Conservation (phyloP, 1,140 invertebrate genomes). For the Proales similis region DNA sequence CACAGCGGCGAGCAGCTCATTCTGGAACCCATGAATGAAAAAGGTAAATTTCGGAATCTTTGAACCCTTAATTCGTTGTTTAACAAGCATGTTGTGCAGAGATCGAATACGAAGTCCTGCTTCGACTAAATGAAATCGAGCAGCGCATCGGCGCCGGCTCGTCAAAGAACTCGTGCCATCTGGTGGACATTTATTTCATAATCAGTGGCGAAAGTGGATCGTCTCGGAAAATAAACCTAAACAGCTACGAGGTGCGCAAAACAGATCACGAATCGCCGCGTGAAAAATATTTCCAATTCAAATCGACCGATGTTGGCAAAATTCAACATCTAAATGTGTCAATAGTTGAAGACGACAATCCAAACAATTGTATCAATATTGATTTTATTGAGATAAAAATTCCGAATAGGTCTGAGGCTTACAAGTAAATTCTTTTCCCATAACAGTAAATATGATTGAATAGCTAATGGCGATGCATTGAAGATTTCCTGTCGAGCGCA, state of each 20-base stretch:
- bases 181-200: constrained; percentile 24
- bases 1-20: constrained; percentile 1
- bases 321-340: constrained; percentile 32
- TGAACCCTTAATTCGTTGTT: background rate
- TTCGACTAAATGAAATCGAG: constrained; percentile 20
- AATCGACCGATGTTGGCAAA: constrained; percentile 34
- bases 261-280: constrained; percentile 4
- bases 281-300: constrained; percentile 34
- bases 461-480: too few species aligned
- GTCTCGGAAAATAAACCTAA: constrained; percentile 20
- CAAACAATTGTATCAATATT: constrained; percentile 26
- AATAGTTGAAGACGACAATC: constrained; percentile 11
- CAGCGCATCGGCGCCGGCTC: background rate
- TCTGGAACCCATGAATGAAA: constrained; percentile 8
- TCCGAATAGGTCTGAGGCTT: constrained; percentile 16
- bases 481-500: constrained; percentile 25
- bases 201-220: constrained; percentile 5
- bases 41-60: background rate
- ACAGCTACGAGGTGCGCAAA: constrained; percentile 11
- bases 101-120: constrained; percentile 30
- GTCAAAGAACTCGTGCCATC: background rate
- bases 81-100: too few species aligned
- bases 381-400: constrained; percentile 37
- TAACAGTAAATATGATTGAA: too few species aligned
- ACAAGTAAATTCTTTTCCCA: too few species aligned